Percentiles rank a stretch among this genome's conserved stretches.
Evolutionary conservation across 1,140 invertebrate genomes (phyloP).

Genomic region (Gryon sp.): DNA sequence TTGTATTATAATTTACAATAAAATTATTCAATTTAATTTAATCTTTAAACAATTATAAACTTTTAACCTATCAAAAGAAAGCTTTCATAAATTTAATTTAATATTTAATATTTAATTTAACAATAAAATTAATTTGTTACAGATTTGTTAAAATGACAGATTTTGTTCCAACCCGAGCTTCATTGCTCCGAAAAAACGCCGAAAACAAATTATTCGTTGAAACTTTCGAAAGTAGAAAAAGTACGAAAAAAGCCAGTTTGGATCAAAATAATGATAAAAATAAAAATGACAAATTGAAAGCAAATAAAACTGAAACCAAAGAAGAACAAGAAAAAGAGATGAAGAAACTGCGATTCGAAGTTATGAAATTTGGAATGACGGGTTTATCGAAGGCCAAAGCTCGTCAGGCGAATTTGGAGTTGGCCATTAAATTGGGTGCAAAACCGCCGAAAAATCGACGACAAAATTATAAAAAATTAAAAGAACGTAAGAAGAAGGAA

Average conservation of each 20-base stretch:
- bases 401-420: constrained; percentile 81
- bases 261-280: constrained; percentile 2
- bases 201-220: constrained; percentile 77
- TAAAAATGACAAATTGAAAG: constrained; percentile 44
- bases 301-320: constrained; percentile 49
- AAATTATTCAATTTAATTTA: too few relatives aligned
- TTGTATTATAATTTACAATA: too few relatives aligned
- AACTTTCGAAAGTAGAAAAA: constrained; percentile 79
- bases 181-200: constrained; percentile 76
- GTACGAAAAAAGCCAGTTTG: constrained; percentile 66
- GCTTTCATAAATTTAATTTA: neutral
- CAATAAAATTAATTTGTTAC: neutral
- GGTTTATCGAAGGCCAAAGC: constrained; percentile 81
- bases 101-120: neutral
- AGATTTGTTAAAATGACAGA: constrained; percentile 65
- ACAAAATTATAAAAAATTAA: constrained; percentile 82
- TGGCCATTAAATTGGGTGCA: constrained; percentile 83
- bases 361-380: constrained; percentile 84
- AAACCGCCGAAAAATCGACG: constrained; percentile 81
- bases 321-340: constrained; percentile 80
- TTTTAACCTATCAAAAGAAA: too few relatives aligned
- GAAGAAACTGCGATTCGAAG: constrained; percentile 81
- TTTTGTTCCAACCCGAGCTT: constrained; percentile 80
- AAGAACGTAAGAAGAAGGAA: constrained; percentile 74
- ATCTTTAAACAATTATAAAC: too few relatives aligned